Base-by-base conservation (phyloP, 1,140 invertebrate species). In the Dufourea novaeangliae region DNA sequence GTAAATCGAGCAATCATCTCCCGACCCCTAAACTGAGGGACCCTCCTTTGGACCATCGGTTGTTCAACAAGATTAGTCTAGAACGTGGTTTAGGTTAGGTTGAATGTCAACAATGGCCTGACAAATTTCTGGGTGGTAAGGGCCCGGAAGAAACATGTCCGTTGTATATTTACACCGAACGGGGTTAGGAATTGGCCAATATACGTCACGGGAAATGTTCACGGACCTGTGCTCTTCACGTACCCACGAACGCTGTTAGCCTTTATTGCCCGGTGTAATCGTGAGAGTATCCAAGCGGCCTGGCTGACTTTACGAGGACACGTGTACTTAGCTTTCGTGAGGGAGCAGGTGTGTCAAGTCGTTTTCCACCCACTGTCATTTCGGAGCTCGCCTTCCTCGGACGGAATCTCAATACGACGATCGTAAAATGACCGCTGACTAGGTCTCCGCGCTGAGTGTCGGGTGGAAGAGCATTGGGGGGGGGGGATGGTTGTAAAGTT, bases 1-100 rank as follows among this genome's bases (percentile, higher is more conserved):
- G 91, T 92, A 92, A 91, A 88, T 62, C 62, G 54, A 70, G 11
- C 22, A 62, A 52, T 61, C 52, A 32, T 54, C 12, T n/a, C n/a
- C n/a, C n/a, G n/a, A n/a, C n/a, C n/a, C n/a, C n/a, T n/a, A n/a
- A n/a, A n/a, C n/a, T n/a, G n/a, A n/a, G n/a, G 17, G 46, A 50
- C 11, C 5, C 20, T 12, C 20, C 39, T 32, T 64, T n/a, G 0
- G 27, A 10, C 20, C n/a, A n/a, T 22, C 29, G 14, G 20, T 5
- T 46, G 11, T 37, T 50, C 56, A 59, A 37, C 29, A 54, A 29
- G 10, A 39, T 14, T 10, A 7, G 20, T 14, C 41, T 20, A n/a
- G n/a, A n/a, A n/a, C n/a, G n/a, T n/a, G n/a, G n/a, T n/a, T n/a
- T n/a, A n/a, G n/a, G n/a, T n/a, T n/a, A n/a, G n/a, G n/a, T n/a